These are phyloP conservation scores for Timandra comae DNA, from an alignment of 2,888 invertebrate genomes.

Conservation along the genomic window DNA sequence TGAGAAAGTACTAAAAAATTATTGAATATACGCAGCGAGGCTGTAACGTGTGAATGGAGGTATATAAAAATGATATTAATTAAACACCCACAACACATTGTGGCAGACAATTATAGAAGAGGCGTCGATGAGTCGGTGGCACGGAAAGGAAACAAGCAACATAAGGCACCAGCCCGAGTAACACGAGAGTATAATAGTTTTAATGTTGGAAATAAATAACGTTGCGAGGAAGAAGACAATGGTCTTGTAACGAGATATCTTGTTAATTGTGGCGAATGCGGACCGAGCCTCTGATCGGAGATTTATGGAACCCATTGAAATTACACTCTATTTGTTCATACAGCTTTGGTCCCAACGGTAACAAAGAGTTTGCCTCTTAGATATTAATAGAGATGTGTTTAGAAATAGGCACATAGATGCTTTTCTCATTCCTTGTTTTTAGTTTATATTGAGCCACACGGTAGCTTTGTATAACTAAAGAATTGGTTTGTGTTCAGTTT, in stretches of 20 bases:
- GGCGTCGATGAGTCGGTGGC: conserved; percentile 55
- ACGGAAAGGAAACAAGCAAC: conserved; percentile 57
- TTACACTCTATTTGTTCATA: conserved; percentile 58
- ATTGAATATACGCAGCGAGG: conserved; percentile 34
- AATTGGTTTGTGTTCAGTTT: no score
- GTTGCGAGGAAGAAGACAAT: conserved; percentile 62
- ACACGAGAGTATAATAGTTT: conserved; percentile 67
- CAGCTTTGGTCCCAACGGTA: conserved; percentile 11
- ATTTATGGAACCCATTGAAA: conserved; percentile 66
- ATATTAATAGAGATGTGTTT: no score
- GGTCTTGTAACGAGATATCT: conserved; percentile 65
- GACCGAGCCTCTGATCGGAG: conserved; percentile 45
- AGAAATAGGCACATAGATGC: no score
- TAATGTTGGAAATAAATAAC: conserved; percentile 71
- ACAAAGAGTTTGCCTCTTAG: background rate
- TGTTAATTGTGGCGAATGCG: conserved; percentile 67
- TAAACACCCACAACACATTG: conserved; percentile 49
- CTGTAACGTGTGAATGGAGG: conserved; percentile 53
- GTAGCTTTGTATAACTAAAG: no score
- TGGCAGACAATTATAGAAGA: conserved; percentile 49
- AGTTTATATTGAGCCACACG: no score
- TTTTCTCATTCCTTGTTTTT: no score
- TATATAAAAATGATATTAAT: conserved; percentile 58
- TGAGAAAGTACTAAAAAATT: conserved; percentile 50
- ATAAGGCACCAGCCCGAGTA: conserved; percentile 41